Base-by-base conservation (phyloP, 2,888 invertebrate genomes). In the Oscheius sp. region DNA sequence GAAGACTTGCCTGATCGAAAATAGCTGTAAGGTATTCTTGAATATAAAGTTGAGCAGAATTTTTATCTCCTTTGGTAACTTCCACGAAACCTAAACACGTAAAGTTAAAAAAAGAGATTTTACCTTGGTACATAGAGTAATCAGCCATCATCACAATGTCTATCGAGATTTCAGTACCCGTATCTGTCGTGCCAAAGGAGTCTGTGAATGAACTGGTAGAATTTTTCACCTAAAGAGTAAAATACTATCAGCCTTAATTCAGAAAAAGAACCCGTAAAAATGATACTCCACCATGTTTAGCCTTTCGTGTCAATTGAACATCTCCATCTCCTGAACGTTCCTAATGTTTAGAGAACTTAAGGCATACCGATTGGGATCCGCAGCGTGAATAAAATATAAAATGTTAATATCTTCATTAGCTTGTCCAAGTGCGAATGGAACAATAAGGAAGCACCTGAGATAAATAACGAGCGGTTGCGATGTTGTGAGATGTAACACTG, bases 11-110 rank as follows among this genome's bases (percentile, higher is more conserved):
- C 74, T 86, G 86, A 35, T 86, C 82, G 53, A 82, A 86, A 29
- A 85, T 71, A 1, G 82, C 82, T 7, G 71, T 65, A 37, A 86
- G 62, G 59, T 86, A 86, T 11, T 78, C 79, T 37, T 79, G 77
- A 32, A 78, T 48, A 55, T 78, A 76, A n/a, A 77, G 75, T 33
- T 73, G 73, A 1, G 80, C 82, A 9, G 74, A 55, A 29, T 62
- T 58, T n/a, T 72, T 74, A 55, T 82, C 78, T 13, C 80, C 80
- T 53, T 74, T 75, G 2, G 80, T 53, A 68, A 84, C 77, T 10
- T 82, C 82, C 9, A 84, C 33, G 58, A 82, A 82, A 2, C 76
- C 82, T 79, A 50, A 60, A 79, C 21, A 21, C 21, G 21, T 21
- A 21, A 21, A 21, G 21, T 21, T 0, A 21, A 21, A 21, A 21